These are phyloP conservation scores for Lottia gigantea DNA, from an alignment of 2,888 invertebrate species.

Conservation along the genomic window DNA sequence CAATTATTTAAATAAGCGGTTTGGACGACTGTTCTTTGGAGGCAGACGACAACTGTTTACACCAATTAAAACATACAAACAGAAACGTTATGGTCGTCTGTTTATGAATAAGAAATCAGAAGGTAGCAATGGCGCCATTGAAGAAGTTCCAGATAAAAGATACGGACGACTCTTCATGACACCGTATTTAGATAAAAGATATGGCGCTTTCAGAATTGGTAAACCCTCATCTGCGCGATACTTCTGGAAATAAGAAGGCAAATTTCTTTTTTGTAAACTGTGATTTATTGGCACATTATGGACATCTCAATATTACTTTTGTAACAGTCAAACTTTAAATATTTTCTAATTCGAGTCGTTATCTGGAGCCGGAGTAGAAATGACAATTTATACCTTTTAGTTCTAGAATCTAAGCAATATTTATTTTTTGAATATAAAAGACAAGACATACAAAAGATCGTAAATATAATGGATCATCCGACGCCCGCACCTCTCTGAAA, in stretches of 20 bases:
- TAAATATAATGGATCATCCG: too few species aligned
- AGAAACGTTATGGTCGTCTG: not conserved
- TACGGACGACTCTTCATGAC: not conserved
- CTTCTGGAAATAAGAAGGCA: not conserved
- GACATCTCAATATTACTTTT: too few species aligned
- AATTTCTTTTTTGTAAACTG: not conserved
- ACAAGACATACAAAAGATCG: too few species aligned
- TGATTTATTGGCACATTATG: not conserved
- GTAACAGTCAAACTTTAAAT: too few species aligned
- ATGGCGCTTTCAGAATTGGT: not conserved
- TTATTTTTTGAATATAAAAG: too few species aligned
- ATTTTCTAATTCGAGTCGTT: too few species aligned
- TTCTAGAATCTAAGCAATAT: too few species aligned
- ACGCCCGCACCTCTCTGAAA: too few species aligned
- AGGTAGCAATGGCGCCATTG: not conserved
- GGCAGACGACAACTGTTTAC: not conserved
- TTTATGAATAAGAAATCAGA: not conserved
- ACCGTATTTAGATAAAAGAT: slow-evolving; percentile 7
- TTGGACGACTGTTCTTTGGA: not conserved
- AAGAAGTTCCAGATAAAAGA: not conserved
- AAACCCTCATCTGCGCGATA: not conserved
- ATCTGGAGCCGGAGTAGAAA: too few species aligned
- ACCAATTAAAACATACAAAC: not conserved
- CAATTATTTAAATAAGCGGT: not conserved
- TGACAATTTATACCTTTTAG: too few species aligned